These are phyloP conservation scores for Galago senegalensis DNA, from an alignment of 2,797 vertebrate genomes.

Conservation along the genomic window DNA sequence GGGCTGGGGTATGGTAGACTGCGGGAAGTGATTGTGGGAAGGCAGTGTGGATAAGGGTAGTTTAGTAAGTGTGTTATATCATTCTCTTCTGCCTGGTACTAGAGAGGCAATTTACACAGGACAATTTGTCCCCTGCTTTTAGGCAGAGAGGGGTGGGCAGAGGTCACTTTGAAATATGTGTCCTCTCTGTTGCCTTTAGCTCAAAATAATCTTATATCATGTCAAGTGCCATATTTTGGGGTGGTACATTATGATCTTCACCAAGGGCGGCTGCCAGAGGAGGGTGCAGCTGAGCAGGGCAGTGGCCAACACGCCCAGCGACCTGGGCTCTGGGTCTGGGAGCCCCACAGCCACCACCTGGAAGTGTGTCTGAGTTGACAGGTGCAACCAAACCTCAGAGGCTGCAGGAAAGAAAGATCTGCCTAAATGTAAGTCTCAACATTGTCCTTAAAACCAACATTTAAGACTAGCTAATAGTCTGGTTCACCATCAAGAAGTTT, in stretches of 20 bases:
- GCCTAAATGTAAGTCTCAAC: neutral
- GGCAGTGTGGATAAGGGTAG: too few relatives aligned
- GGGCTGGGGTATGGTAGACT: neutral
- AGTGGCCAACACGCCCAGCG: neutral
- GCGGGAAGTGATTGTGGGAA: neutral
- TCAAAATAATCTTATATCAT: neutral
- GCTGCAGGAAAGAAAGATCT: rapidly evolving
- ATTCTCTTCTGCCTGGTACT: neutral
- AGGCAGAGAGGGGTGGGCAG: neutral
- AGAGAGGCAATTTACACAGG: neutral
- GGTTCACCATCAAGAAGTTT: neutral
- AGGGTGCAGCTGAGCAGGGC: neutral
- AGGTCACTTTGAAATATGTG: neutral
- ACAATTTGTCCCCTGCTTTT: neutral
- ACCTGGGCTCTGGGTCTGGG: neutral
- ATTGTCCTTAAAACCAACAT: neutral
- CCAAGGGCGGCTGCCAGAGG: neutral
- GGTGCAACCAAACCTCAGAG: neutral
- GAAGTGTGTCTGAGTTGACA: neutral
- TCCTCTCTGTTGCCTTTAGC: neutral
- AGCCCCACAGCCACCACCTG: neutral
- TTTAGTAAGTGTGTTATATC: neutral
- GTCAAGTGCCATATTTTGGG: neutral
- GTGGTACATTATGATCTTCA: neutral
- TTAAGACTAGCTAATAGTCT: neutral